These are phyloP conservation scores for Geotrypetes seraphini DNA, from an alignment of 2,797 vertebrate genomes.

Conservation along the genomic window DNA sequence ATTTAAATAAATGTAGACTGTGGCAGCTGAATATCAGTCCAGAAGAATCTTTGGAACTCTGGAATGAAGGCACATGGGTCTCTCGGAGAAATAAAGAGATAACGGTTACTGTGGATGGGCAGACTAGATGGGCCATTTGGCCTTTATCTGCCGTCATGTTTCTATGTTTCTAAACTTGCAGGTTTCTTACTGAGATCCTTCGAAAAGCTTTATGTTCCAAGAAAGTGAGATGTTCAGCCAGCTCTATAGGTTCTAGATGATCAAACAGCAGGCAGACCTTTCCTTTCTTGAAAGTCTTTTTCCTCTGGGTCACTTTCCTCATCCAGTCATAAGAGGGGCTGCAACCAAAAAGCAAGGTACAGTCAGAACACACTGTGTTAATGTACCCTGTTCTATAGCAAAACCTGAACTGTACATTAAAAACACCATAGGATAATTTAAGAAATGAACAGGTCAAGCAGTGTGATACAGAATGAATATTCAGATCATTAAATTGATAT, in stretches of 20 bases:
- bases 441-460: neutral
- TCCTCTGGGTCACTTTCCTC: conserved; percentile 90
- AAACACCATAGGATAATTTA: neutral
- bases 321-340: conserved; percentile 97
- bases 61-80: no score
- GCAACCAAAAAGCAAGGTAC: conserved; percentile 21
- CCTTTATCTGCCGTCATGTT: no score
- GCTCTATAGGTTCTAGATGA: conserved; percentile 88
- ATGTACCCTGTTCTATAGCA: neutral
- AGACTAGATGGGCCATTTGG: no score
- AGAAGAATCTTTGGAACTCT: no score
- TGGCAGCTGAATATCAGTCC: no score
- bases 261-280: conserved; percentile 93
- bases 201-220: conserved; percentile 93
- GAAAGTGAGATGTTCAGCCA: conserved; percentile 94
- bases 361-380: conserved; percentile 13
- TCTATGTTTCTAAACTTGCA: no score
- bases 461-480: neutral
- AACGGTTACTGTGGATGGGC: no score
- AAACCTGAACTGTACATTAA: neutral
- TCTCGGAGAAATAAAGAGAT: no score
- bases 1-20: no score
- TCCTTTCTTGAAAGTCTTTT: conserved; percentile 87
- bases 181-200: conserved; percentile 77
- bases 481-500: fast-evolving